A percentile compares a stretch with the other conserved stretches of the same genome.
Conservation (phyloP, 2,797 vertebrate species). For the Rhodeus uyekii region DNA sequence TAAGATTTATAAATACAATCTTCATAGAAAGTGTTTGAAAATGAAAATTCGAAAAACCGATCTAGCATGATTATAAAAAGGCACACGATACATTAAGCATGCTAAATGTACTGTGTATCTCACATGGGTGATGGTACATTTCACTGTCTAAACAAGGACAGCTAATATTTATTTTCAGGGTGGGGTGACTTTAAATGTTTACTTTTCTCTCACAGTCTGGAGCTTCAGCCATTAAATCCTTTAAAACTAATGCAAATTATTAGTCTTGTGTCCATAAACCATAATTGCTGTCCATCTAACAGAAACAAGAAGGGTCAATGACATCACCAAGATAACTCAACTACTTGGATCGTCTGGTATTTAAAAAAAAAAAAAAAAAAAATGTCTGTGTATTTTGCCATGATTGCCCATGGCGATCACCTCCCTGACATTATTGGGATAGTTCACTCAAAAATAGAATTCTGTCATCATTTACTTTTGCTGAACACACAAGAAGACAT, state of each 20-base stretch:
- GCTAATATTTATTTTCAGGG: slow-evolving; percentile 70
- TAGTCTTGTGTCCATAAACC: not conserved
- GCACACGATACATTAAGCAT: not conserved
- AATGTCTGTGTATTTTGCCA: not conserved
- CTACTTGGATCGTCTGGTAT: slow-evolving; percentile 4
- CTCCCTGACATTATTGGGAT: not conserved
- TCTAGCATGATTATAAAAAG: not conserved
- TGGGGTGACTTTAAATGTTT: slow-evolving; percentile 31
- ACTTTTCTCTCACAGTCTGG: slow-evolving; percentile 20
- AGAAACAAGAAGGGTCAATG: not conserved
- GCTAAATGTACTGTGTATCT: not conserved
- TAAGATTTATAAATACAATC: not conserved
- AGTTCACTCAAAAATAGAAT: not conserved
- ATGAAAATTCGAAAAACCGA: not conserved
- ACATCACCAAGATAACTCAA: not conserved
- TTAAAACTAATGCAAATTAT: not conserved
- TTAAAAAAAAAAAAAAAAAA: not conserved
- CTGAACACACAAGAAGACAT: too few species aligned
- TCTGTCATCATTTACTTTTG: too few species aligned
- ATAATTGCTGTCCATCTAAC: not conserved
- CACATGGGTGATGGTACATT: slow-evolving; percentile 3
- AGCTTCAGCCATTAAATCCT: not conserved
- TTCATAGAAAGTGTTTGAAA: not conserved
- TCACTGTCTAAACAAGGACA: slow-evolving; percentile 62
- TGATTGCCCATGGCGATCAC: not conserved